Base-by-base conservation (phyloP, 2,888 invertebrate genomes). In the Clostera curtula region DNA sequence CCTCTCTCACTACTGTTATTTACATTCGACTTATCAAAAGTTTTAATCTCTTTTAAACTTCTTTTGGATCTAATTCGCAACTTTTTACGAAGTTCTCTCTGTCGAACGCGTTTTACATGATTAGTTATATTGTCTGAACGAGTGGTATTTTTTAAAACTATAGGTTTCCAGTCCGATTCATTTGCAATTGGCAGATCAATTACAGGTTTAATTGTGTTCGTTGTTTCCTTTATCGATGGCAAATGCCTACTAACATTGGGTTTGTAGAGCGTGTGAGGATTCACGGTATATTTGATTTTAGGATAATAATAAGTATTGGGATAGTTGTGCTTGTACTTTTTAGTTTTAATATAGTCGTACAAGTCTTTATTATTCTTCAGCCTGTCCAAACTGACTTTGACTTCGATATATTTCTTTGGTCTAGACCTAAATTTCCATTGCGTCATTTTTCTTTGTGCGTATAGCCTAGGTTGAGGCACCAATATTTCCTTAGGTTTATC, bases 271-370 rank as follows among this genome's bases (percentile, higher is more conserved):
- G 37, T 52, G 27, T 56, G 66, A n/a, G 82, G 80, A 47, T 77
- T 76, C 0, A 75, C 60, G 43, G 64, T 68, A 37, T 75, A 71
- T 44, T 77, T 80, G 1, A 83, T 55, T 49, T 77, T 71, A 5
- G 83, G 83, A 46, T 82, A 82, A 34, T 68, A 83, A 48, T 56
- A 73, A 0, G 83, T 83, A 19, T 65, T 58, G 4, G 77, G 80
- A 46, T 82, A 83, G 31, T 83, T 80, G 32, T 60, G 65, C 45
- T 77, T 79, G 57, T 83, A 83, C 40, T 83, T 83, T 47, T 83
- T 83, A 3, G 72, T 82, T 54, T 75, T 83, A 0, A 77, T 45
- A 30, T 82, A 83, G 39, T 83, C 82, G 19, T 67, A 55, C 28
- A 79, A 64, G 48, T 82, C 83, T 51, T 83, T 83, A 42, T 82